phyloP scores from a whole-genome alignment of 1,140 invertebrate species.

The Magallana angulata region DNA sequence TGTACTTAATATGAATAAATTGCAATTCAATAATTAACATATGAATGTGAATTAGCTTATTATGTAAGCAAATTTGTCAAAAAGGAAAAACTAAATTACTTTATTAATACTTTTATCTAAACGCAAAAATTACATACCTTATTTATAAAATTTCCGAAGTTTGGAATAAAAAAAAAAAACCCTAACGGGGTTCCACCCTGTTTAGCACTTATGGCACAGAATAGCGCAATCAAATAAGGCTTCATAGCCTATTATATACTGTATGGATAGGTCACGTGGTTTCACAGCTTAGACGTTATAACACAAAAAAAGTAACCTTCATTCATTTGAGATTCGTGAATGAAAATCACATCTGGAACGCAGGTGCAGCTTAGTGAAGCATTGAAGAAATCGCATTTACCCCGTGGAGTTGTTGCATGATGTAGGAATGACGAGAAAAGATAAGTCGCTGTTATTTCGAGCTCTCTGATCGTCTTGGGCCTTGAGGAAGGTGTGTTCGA shows the following conservation, averaged over 20 bases:
- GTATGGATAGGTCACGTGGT: background rate
- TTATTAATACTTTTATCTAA: background rate
- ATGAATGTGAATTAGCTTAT: too few relatives aligned
- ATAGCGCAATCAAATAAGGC: background rate
- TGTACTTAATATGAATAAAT: too few relatives aligned
- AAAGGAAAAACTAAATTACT: too few relatives aligned
- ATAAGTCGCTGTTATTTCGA: background rate
- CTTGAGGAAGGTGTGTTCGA: constrained; percentile 1
- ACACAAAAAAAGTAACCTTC: background rate
- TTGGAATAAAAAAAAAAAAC: background rate
- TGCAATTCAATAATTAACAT: too few relatives aligned
- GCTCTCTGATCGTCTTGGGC: background rate
- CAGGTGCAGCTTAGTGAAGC: background rate
- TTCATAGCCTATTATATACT: background rate
- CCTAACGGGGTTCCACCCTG: background rate
- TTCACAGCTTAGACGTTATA: background rate
- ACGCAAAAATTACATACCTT: background rate
- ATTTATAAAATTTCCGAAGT: background rate
- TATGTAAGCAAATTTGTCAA: too few relatives aligned
- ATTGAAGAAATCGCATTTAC: background rate
- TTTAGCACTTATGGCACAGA: background rate
- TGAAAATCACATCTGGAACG: background rate
- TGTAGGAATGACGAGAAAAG: background rate
- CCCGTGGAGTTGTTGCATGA: constrained; percentile 31
- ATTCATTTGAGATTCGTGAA: background rate